Evolutionary conservation across 2,113 vertebrate species (phyloP).

Genomic region (Pan paniscus): DNA sequence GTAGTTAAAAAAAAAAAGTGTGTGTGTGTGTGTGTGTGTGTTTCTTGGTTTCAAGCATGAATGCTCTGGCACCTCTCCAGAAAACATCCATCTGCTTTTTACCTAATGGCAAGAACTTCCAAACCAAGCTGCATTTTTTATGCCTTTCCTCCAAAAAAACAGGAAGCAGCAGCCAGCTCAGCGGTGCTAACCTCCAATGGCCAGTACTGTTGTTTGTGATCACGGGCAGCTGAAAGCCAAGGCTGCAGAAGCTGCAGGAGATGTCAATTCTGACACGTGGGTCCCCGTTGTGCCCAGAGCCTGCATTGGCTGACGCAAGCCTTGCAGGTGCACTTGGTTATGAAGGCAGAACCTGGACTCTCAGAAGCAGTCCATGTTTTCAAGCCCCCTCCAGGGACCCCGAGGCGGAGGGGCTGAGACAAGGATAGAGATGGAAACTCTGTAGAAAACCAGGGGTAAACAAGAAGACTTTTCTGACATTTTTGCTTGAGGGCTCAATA

Average conservation of each 20-base stretch:
- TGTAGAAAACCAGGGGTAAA: background rate
- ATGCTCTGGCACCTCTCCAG: background rate
- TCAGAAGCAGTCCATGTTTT: background rate
- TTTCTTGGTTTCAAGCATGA: background rate
- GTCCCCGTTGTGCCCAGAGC: background rate
- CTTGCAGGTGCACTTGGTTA: slow-evolving; percentile 11
- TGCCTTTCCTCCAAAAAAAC: slow-evolving; percentile 44
- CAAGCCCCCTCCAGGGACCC: background rate
- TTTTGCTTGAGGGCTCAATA: background rate
- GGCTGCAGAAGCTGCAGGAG: slow-evolving; percentile 1
- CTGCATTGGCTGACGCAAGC: background rate
- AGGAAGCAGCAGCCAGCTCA: slow-evolving; percentile 34
- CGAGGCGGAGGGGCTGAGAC: background rate
- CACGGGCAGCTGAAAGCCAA: slow-evolving; percentile 31
- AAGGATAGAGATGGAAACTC: background rate
- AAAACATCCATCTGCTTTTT: background rate
- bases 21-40: background rate
- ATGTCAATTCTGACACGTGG: slow-evolving; percentile 52
- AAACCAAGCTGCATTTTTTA: slow-evolving; percentile 30
- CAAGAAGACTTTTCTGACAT: background rate
- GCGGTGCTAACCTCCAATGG: background rate
- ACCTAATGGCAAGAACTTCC: slow-evolving; percentile 28
- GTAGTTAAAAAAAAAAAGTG: background rate
- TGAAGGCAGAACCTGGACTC: background rate
- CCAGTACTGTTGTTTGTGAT: slow-evolving; percentile 46